Base-by-base conservation (phyloP, 2,113 vertebrate species). In the Corvus hawaiiensis region DNA sequence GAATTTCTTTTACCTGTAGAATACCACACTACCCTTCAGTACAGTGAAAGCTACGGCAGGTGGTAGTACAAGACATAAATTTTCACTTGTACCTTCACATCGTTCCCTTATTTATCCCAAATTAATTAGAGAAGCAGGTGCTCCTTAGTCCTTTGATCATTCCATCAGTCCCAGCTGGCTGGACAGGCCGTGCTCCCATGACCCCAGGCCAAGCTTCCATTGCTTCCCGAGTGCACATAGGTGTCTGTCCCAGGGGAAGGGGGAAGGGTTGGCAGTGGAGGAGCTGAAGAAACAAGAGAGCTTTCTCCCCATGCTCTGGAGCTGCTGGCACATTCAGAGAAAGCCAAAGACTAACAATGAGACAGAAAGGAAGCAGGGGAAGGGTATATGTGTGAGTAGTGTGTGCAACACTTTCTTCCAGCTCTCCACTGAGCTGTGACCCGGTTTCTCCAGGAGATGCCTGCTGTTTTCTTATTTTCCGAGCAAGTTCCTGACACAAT, bases 401-500 rank as follows among this genome's bases (percentile, higher is more conserved):
- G 84, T 88, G 89, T 87, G 79, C 72, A 54, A 6, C 20, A n/a
- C 83, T 90, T 77, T 79, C 32, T 85, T 74, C 55, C 61, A 85
- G 72, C 77, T 92, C 74, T 94, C 91, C 46, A 2, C 46, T 95
- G 94, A 96, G 85, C 72, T 27, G 9, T 93, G 95, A 87, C 91
- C 92, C 3, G 80, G 28, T 94, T 96, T 95, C 78, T 96, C 66
- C 90, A 91, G 81, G 61, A 96, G 93, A 89, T 85, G 68, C 78
- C 75, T 95, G 88, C 92, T 96, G 84, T 90, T 84, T 95, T 93
- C 89, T 77, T 92, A 12, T 90, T 95, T 90, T 96, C 10, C 7
- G 76, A 89, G 89, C 80, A 94, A 95, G 93, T 94, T 79, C 84
- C 63, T 80, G 86, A 94, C 73, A 92, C n/a, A 95, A 92, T 81